Evolutionary conservation across 2,888 invertebrate species (phyloP), one percentile per base, ranked within the genome.

Genomic region (Thereva nobilitata): DNA sequence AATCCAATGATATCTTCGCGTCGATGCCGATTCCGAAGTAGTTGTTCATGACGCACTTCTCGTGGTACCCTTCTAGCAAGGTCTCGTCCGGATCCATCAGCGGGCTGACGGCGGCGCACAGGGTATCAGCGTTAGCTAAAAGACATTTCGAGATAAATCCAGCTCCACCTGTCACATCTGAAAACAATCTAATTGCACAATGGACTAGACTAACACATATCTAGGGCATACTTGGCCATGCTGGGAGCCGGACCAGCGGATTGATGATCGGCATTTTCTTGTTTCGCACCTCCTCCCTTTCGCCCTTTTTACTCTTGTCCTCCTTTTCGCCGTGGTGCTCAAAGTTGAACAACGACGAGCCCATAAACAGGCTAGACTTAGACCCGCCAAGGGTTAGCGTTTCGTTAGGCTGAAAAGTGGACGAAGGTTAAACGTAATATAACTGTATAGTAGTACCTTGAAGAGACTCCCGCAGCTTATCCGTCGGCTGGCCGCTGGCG

Each of bases 11-110:
- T 64, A 98, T 97, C 82, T 98, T 97, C 0, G 97, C 97, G 82
- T 98, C 97, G 70, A 98, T 93, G 0, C 97, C 97, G 75, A 98
- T 97, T 0, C 97, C 97, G 78, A 97, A 97, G 79, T 98, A 98
- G 79, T 98, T 98, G 82, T 97, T 98, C 97, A 98, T 97, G 1
- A 97, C 96, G 75, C 95, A 95, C 72, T 91, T 89, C 81, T 98
- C 97, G 74, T 91, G 91, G 79, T 91, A 93, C 0, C 94, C 94
- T 83, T 94, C 94, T 76, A 92, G 82, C 2, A 93, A 83, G 0
- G 92, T 91, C 76, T 94, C 93, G 75, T 94, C 94, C 0, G 93
- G 92, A 78, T 95, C 95, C 90, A 96, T 93, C 8, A 97, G 82
- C 0, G 97, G 95, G 69, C 95, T 93, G n/a, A 95, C 96, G 1